A percentile compares a stretch with the other conserved stretches of the same genome.
phyloP scores from a whole-genome alignment of 2,797 vertebrate genomes.

The Babyrousa celebensis region DNA sequence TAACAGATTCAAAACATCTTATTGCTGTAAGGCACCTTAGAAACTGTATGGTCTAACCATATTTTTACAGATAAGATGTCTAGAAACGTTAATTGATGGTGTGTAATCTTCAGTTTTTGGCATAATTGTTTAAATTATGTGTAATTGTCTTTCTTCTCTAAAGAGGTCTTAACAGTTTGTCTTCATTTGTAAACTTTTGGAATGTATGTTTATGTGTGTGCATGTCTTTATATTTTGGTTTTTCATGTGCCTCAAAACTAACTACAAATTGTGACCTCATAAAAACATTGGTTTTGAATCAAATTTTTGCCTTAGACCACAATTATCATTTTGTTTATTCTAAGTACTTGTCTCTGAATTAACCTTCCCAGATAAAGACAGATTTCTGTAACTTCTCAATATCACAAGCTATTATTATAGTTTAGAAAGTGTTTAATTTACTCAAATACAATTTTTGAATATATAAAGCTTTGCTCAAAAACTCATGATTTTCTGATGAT shows the following conservation, averaged over 20 bases:
- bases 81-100: neutral
- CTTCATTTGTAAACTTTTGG: neutral
- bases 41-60: neutral
- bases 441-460: neutral
- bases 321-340: neutral
- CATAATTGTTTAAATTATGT: neutral
- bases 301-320: neutral
- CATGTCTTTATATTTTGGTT: neutral
- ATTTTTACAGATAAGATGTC: neutral
- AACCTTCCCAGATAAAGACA: neutral
- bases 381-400: neutral
- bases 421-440: neutral
- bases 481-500: neutral
- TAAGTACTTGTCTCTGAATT: neutral
- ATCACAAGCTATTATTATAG: neutral
- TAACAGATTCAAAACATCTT: neutral
- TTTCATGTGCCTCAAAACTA: neutral
- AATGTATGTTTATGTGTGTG: too few species aligned
- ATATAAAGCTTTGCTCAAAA: neutral
- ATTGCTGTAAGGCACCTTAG: neutral
- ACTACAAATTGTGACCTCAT: neutral
- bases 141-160: neutral
- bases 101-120: neutral
- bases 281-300: neutral
- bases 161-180: neutral